Evolutionary conservation across 2,113 vertebrate species (phyloP), one percentile per base, ranked within the genome.

Genomic region (Semicossyphus pulcher): DNA sequence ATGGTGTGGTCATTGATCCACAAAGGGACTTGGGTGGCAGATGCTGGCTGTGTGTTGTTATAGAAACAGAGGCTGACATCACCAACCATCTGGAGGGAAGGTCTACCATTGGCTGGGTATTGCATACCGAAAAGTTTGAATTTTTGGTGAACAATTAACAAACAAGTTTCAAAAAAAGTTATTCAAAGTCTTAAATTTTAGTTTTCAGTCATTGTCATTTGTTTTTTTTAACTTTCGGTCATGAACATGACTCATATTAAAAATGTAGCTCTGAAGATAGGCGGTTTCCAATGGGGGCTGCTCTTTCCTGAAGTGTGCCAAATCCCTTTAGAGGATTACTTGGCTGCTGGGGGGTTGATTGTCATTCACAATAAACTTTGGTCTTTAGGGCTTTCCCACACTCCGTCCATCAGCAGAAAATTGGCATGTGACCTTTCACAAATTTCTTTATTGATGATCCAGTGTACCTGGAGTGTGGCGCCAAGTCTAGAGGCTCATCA

Each of bases 21-120:
- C 78, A 84, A 85, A 89, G 64, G 64, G 69, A 45, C 16, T 14
- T 58, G 10, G 14, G 62, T 85, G 74, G 60, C 36, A 53, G 76
- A 71, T 75, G 36, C 44, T 51, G 63, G 56, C 28, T 45, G 57
- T 78, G 67, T 53, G 66, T 21, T 45, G 37, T 57, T 4, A 4
- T 48, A 37, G 53, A 49, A 32, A 48, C 71, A 29, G 31, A 77
- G 60, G 0, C 34, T 81, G 67, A 80, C 66, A 7, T 80, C 81
- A 80, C 57, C 62, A 39, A 44, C 76, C 80, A 84, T 92, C 81
- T 88, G 87, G 76, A 86, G 83, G 81, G 70, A 90, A 88, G 61
- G 12, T 0, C 37, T 11, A 53, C 28, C 48, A 66, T 68, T 69
- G 68, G 74, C 6, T 52, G 36, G 3, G 4, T 44, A 15, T n/a